phyloP scores from a whole-genome alignment of 2,797 vertebrate genomes.

The Malacoctenus gilli region DNA sequence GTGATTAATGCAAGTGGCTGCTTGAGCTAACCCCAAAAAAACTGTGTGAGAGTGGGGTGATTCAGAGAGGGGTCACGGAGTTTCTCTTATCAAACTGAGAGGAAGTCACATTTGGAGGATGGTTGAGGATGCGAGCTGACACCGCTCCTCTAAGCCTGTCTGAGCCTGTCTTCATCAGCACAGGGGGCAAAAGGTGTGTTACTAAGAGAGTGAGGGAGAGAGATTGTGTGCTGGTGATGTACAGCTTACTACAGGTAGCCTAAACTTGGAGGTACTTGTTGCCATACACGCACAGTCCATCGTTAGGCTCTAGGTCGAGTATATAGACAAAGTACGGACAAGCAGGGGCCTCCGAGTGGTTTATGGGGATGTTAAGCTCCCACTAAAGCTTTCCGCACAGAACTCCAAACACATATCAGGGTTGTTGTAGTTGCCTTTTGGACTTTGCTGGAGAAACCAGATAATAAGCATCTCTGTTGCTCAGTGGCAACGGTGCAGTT shows the following conservation, averaged over 20 bases:
- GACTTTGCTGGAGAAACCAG: conserved; percentile 53
- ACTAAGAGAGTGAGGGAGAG: conserved; percentile 10
- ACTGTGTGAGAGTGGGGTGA: conserved; percentile 20
- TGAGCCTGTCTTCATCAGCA: conserved; percentile 27
- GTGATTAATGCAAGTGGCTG: conserved; percentile 32
- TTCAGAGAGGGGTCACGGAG: conserved; percentile 1
- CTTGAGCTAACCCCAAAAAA: conserved; percentile 15
- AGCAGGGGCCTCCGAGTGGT: conserved; percentile 44
- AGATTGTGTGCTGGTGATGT: conserved; percentile 65
- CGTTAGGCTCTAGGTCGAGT: conserved; percentile 38
- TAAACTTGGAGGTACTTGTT: conserved; percentile 44
- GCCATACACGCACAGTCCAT: conserved; percentile 45
- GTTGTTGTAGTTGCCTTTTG: conserved; percentile 37
- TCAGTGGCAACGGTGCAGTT: conserved; percentile 49
- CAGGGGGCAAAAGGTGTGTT: conserved; percentile 27
- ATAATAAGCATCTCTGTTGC: conserved; percentile 42
- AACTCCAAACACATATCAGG: conserved; percentile 15
- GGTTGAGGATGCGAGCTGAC: conserved; percentile 18
- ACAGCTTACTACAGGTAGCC: conserved; percentile 43
- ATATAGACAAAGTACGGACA: conserved; percentile 37
- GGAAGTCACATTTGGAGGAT: conserved; percentile 59
- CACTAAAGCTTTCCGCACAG: conserved; percentile 48
- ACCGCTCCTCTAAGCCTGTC: conserved; percentile 16
- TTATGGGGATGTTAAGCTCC: conserved; percentile 51
- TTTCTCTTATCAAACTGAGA: conserved; percentile 19